Evolutionary conservation across 2,797 vertebrate genomes (phyloP).

Genomic region (Hemitrygon akajei): DNA sequence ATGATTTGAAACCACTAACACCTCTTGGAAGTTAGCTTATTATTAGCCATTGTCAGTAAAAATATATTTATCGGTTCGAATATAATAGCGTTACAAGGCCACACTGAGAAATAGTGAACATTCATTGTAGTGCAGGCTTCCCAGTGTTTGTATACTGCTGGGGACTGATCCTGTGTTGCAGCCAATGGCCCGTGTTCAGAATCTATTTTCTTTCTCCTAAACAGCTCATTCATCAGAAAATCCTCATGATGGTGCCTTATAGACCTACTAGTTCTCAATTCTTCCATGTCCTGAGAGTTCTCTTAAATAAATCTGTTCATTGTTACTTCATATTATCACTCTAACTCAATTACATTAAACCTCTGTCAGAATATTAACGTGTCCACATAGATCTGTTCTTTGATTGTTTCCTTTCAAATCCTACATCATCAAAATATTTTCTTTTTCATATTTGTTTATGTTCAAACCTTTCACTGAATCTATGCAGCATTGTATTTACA

Average conservation of each 20-base stretch:
- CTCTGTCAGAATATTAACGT: not conserved
- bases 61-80: not conserved
- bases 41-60: not conserved
- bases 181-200: not conserved
- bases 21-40: not conserved
- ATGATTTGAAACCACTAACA: conserved; percentile 14
- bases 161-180: conserved; percentile 1
- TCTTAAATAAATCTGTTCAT: not conserved
- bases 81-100: conserved; percentile 3
- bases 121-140: not conserved
- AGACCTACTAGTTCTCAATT: not conserved
- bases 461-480: not conserved
- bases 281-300: not conserved
- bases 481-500: no score
- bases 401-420: not conserved
- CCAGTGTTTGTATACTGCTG: not conserved
- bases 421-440: not conserved
- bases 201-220: conserved; percentile 21
- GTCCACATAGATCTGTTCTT: not conserved
- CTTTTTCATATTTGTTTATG: not conserved
- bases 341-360: conserved; percentile 1
- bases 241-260: not conserved
- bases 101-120: not conserved
- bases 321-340: not conserved
- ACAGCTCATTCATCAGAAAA: not conserved